Evolutionary conservation across 2,888 invertebrate species (phyloP).

Genomic region (Leptopilina syphax): DNA sequence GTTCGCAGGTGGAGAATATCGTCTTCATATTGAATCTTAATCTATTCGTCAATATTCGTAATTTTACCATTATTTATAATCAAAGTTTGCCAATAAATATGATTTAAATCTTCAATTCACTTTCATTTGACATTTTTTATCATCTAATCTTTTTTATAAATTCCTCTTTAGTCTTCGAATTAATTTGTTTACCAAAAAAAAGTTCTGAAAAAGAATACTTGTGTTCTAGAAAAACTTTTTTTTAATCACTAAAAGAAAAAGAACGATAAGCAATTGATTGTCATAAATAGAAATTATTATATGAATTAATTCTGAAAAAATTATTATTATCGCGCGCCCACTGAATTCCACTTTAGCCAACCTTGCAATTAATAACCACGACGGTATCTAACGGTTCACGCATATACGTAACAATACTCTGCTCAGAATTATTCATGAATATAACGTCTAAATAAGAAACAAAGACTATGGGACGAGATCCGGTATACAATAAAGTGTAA

Average conservation of each 20-base stretch:
- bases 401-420: slow-evolving; percentile 50
- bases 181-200: too few species aligned
- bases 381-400: slow-evolving; percentile 36
- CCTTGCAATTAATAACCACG: slow-evolving; percentile 60
- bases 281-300: background rate
- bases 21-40: too few species aligned
- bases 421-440: slow-evolving; percentile 31
- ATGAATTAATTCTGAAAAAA: slow-evolving; percentile 52
- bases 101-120: too few species aligned
- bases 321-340: slow-evolving; percentile 55
- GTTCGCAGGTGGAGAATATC: too few species aligned
- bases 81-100: too few species aligned
- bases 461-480: slow-evolving; percentile 16
- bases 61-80: too few species aligned
- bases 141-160: too few species aligned
- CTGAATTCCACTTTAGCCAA: slow-evolving; percentile 54
- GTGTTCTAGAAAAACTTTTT: too few species aligned
- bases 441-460: background rate
- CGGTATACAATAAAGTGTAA: background rate
- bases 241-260: background rate
- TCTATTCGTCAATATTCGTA: too few species aligned
- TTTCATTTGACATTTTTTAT: too few species aligned
- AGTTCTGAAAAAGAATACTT: too few species aligned
- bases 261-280: background rate
- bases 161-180: too few species aligned